Evolutionary conservation across 2,113 vertebrate genomes (phyloP).

Genomic region (Hippocampus zosterae): DNA sequence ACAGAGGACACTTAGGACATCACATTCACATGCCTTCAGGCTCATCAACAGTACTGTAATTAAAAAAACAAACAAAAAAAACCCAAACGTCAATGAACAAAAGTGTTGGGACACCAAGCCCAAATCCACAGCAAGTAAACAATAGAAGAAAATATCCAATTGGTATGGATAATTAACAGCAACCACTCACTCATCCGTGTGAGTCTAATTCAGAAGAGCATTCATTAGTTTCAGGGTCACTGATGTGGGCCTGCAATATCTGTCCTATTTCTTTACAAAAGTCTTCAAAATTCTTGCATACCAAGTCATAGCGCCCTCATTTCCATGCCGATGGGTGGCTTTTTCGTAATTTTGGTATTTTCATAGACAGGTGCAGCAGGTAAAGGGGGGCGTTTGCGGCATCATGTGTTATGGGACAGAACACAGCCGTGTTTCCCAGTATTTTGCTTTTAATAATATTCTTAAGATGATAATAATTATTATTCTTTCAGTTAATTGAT

Average conservation of each 20-base stretch:
- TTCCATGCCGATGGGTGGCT: too few relatives aligned
- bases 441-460: too few relatives aligned
- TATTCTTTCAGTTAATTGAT: too few relatives aligned
- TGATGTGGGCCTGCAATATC: neutral
- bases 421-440: too few relatives aligned
- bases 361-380: too few relatives aligned
- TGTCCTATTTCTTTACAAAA: neutral
- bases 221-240: neutral
- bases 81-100: neutral
- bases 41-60: conserved; percentile 2
- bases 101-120: neutral
- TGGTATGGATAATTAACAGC: too few relatives aligned
- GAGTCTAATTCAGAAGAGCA: neutral
- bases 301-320: neutral
- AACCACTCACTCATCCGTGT: too few relatives aligned
- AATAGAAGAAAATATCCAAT: neutral
- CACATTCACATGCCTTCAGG: neutral
- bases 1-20: conserved; percentile 57
- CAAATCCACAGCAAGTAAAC: neutral
- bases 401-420: too few relatives aligned
- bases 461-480: too few relatives aligned
- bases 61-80: neutral
- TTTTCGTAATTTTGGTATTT: too few relatives aligned
- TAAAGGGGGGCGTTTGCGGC: too few relatives aligned
- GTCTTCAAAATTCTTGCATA: neutral